Conservation (phyloP, 2,797 vertebrate species). For the Notolabrus celidotus region DNA sequence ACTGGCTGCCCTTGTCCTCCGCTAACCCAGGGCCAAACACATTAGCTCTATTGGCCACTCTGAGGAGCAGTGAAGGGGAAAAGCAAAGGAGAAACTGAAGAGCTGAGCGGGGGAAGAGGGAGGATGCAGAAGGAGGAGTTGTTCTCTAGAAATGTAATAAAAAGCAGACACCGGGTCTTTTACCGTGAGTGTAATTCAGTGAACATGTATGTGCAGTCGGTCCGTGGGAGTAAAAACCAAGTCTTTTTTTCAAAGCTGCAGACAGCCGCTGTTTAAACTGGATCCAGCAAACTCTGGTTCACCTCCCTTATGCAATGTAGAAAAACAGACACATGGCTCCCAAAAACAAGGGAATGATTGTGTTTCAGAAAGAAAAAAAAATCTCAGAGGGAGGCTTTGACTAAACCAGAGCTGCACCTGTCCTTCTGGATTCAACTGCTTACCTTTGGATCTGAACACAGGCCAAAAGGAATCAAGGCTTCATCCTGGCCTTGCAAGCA, state of each 20-base stretch:
- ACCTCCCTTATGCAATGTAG: slow-evolving; percentile 72
- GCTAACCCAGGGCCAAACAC: slow-evolving; percentile 62
- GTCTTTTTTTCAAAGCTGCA: slow-evolving; percentile 47
- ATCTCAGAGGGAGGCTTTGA: slow-evolving; percentile 53
- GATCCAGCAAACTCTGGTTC: slow-evolving; percentile 61
- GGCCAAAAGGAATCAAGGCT: slow-evolving; percentile 32
- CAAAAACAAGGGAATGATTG: slow-evolving; percentile 63
- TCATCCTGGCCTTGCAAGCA: slow-evolving; percentile 14
- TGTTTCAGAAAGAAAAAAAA: slow-evolving; percentile 47
- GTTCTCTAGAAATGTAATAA: slow-evolving; percentile 34
- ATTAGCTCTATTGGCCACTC: slow-evolving; percentile 65
- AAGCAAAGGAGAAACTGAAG: slow-evolving; percentile 41
- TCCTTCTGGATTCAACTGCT: slow-evolving; percentile 54
- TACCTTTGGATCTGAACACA: slow-evolving; percentile 35
- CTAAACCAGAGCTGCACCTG: slow-evolving; percentile 61
- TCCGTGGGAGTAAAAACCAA: slow-evolving; percentile 11
- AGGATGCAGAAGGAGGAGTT: not conserved
- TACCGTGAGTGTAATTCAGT: slow-evolving; percentile 20
- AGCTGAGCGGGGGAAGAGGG: not conserved
- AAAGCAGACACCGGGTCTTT: slow-evolving; percentile 12
- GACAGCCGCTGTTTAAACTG: slow-evolving; percentile 45
- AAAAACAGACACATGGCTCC: slow-evolving; percentile 75
- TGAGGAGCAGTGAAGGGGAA: slow-evolving; percentile 60
- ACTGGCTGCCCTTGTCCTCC: slow-evolving; percentile 51
- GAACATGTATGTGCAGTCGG: slow-evolving; percentile 36